A percentile compares a stretch with the other conserved stretches of the same genome.
Evolutionary conservation across 2,797 vertebrate species (phyloP).

Genomic region (Dermochelys coriacea): DNA sequence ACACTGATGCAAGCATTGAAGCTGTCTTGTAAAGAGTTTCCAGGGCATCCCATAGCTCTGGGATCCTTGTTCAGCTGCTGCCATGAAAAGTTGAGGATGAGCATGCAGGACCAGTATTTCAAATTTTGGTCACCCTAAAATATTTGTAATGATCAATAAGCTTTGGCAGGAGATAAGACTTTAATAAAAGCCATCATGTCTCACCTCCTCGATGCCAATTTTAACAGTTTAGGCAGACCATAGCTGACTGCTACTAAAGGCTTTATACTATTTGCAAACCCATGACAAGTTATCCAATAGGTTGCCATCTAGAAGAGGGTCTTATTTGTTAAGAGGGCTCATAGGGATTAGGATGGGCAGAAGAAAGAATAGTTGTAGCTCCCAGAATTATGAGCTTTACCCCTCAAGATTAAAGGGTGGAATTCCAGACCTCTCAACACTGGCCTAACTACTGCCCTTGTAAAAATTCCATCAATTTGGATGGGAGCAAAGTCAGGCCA

Average conservation of each 20-base stretch:
- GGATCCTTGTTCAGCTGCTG: background rate
- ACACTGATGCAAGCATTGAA: background rate
- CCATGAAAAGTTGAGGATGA: background rate
- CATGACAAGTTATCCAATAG: too few species aligned
- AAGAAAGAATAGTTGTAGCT: too few species aligned
- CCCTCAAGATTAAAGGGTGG: too few species aligned
- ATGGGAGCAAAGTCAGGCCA: too few species aligned
- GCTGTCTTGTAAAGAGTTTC: slow-evolving; percentile 16
- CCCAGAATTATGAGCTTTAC: too few species aligned
- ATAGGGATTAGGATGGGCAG: too few species aligned
- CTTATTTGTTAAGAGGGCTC: too few species aligned
- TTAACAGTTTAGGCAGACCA: background rate
- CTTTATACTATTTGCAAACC: too few species aligned
- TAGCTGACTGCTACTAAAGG: background rate
- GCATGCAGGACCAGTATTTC: background rate
- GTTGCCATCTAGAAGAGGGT: too few species aligned
- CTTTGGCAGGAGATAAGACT: background rate
- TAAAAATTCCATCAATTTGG: too few species aligned
- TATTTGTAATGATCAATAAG: background rate
- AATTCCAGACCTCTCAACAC: background rate
- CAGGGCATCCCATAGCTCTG: slow-evolving; percentile 28
- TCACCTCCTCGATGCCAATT: background rate
- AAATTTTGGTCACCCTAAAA: background rate
- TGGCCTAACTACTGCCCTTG: background rate
- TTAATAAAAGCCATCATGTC: background rate